These are phyloP conservation scores for Platalea minor DNA, from an alignment of 2,797 vertebrate genomes.

Conservation along the genomic window DNA sequence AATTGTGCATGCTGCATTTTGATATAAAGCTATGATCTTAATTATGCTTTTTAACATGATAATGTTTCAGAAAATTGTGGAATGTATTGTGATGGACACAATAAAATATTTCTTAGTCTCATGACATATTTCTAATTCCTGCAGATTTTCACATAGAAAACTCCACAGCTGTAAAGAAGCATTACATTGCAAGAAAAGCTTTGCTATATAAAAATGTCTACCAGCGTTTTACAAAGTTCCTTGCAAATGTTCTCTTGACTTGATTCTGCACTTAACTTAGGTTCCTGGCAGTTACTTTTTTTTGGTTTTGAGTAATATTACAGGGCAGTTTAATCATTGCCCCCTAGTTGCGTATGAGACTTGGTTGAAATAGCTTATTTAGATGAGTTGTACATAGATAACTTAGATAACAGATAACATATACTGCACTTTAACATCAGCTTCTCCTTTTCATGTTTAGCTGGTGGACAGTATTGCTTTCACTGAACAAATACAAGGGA, in stretches of 20 bases:
- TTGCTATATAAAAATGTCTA: neutral
- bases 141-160: neutral
- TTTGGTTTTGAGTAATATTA: neutral
- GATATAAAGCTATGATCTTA: neutral
- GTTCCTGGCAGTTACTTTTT: neutral
- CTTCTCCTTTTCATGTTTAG: neutral
- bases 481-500: neutral
- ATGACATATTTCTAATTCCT: neutral
- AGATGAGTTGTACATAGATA: neutral
- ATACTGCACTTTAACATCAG: neutral
- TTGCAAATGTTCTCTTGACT: neutral
- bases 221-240: neutral
- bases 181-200: neutral
- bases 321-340: neutral
- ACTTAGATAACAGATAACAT: neutral
- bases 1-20: neutral
- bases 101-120: neutral
- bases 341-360: neutral
- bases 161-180: accelerated
- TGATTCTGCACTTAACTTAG: neutral
- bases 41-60: neutral
- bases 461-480: neutral
- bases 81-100: neutral
- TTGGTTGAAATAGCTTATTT: neutral
- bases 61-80: neutral